A percentile compares a stretch with the other conserved stretches of the same genome.
Evolutionary conservation across 37 sponge, comb jelly and placozoan species (phyloP).

Genomic region (Aphrocallistes beatrix): DNA sequence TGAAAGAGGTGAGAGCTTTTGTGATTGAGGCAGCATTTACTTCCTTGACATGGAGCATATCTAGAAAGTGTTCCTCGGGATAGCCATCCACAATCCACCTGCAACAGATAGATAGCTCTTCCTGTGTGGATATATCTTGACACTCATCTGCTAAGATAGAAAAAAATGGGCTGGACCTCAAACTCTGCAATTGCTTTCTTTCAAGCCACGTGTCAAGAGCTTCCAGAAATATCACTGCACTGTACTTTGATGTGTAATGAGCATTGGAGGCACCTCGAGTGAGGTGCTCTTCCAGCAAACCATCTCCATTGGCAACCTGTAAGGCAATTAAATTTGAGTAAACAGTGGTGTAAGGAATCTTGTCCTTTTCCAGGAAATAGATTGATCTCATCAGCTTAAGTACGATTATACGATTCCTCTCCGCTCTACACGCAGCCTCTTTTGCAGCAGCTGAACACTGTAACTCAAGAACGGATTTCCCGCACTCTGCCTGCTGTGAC

Average conservation of each 20-base stretch:
- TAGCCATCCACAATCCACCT: constrained; percentile 36
- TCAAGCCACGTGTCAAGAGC: constrained; percentile 18
- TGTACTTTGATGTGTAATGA: background rate
- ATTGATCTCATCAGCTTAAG: background rate
- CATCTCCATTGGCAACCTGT: background rate
- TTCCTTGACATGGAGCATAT: constrained; percentile 10
- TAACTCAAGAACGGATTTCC: background rate
- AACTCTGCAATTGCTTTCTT: background rate
- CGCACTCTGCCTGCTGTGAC: background rate
- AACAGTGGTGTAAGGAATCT: background rate
- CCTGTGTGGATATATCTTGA: constrained; percentile 24
- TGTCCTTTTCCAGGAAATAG: background rate
- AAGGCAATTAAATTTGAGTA: background rate
- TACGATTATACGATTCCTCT: background rate
- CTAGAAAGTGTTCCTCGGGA: constrained; percentile 31
- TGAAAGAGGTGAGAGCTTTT: constrained; percentile 21
- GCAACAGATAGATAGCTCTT: constrained; percentile 34
- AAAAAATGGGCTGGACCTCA: constrained; percentile 22
- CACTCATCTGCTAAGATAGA: constrained; percentile 29
- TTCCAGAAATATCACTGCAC: background rate
- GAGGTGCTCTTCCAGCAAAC: background rate
- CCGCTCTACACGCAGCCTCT: background rate
- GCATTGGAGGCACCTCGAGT: background rate
- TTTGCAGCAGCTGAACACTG: background rate
- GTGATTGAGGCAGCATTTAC: constrained; percentile 27